Percentiles rank a stretch among this genome's conserved stretches.
Evolutionary conservation across 2,797 vertebrate genomes (phyloP).

Genomic region (Aratinga solstitialis): DNA sequence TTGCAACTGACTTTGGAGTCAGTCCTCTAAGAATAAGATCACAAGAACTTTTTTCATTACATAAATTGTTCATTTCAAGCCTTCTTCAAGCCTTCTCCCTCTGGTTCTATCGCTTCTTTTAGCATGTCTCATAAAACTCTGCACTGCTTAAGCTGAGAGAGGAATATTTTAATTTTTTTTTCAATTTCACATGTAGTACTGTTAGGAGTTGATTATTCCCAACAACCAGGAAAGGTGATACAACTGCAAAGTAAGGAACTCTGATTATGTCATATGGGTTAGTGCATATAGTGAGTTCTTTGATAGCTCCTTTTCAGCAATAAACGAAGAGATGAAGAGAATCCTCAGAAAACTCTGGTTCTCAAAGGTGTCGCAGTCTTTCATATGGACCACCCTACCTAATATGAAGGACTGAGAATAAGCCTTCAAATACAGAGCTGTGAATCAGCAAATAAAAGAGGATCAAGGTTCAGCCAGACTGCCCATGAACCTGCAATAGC

Average conservation of each 20-base stretch:
- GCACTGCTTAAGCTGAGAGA: not conserved
- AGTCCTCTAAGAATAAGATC: not conserved
- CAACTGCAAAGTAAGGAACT: not conserved
- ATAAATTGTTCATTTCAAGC: not conserved
- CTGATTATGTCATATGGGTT: not conserved
- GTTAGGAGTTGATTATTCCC: not conserved
- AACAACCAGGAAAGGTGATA: not conserved
- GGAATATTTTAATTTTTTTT: not conserved
- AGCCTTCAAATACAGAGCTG: not conserved
- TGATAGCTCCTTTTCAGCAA: not conserved
- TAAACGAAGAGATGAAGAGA: not conserved
- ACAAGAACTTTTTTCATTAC: not conserved
- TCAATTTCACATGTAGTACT: not conserved
- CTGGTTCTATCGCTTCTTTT: not conserved
- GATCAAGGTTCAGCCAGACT: not conserved
- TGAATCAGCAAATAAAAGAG: not conserved
- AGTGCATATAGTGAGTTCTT: not conserved
- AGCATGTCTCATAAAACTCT: not conserved
- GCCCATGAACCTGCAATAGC: fast-evolving
- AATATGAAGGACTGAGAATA: not conserved
- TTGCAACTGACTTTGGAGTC: not conserved
- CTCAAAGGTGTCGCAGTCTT: not conserved
- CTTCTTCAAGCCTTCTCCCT: not conserved
- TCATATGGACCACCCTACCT: not conserved
- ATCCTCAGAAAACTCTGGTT: not conserved